Base-by-base conservation (phyloP, 2,113 vertebrate genomes). In the Erythrolamprus reginae region DNA sequence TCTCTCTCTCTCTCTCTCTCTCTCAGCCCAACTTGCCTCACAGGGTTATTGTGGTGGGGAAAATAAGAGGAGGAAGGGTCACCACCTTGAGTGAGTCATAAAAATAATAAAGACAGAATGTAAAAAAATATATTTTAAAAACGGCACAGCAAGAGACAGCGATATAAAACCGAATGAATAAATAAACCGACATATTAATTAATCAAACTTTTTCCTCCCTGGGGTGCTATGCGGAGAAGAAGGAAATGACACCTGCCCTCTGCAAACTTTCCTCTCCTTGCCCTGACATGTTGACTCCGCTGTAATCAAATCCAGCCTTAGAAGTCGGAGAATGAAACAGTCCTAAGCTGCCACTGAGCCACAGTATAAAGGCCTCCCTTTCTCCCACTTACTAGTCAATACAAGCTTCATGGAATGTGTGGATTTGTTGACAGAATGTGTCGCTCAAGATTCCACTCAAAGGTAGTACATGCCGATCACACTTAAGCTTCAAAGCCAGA, bases 401-500 rank as follows among this genome's bases (percentile, higher is more conserved):
- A 88, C 70, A 88, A 88, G 90, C 51, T 90, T 87, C 56, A 38
- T 83, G 90, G 90, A 91, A 91, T 91, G 90, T 86, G 86, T 58
- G 42, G 86, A 88, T 88, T 91, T 88, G 90, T 61, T 91, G 90
- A 88, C 90, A 91, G 86, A 88, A 84, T 84, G 12, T 56, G 86
- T 88, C 90, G 45, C 45, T 91, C 26, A 51, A 61, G 84, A 77
- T 91, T 83, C 70, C 86, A 88, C 53, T 91, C 86, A 88, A 50
- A 38, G 77, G 26, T 33, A 42, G 61, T 58, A 61, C 77, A 51
- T 28, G 53, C n/a, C 77, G 52, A 51, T 91, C 77, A 91, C 53
- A 83, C 45, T 91, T 87, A 88, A 88, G 86, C 90, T 91, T 88
- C 83, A 91, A 91, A 91, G 90, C n/a, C 86, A 91, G 42, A 84